Base-by-base conservation (phyloP, 2,113 vertebrate species). In the Chamaea fasciata region DNA sequence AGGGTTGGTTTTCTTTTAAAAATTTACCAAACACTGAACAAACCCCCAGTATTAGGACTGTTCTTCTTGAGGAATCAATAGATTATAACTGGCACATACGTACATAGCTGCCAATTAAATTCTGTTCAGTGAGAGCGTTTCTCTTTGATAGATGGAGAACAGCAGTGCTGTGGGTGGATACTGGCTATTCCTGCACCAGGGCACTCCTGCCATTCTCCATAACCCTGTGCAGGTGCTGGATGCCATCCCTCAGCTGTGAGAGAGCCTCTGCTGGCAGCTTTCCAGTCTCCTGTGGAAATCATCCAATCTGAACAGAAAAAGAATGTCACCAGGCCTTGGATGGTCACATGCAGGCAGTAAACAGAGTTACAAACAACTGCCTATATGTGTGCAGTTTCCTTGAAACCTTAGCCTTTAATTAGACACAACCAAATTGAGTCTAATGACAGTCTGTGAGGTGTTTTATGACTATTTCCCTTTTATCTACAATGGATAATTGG, bases 41-140 rank as follows among this genome's bases (percentile, higher is more conserved):
- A 71, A n/a, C 0, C 4, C 18, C 2, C 1, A 1, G 6, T 50
- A 77, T 56, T 69, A 39, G 33, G 31, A 35, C 6, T 55, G 16
- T 49, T 83, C 15, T 27, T 35, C 37, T 50, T 47, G 33, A 82
- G 22, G 49, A 68, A 87, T 82, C n/a, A 91, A 55, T 47, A 42
- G 15, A 6, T 73, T 69, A 12, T 47, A 79, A 37, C 8, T 47
- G 52, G 21, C n/a, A 46, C 24, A 7, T 7, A 16, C 1, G 13
- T 44, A 23, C 15, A 41, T 44, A 50, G 19, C 49, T 64, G 62
- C 24, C 21, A 73, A 31, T 7, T n/a, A 67, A 47, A 67, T 81
- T 78, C 15, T 81, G 24, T 78, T 94, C 31, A n/a, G 9, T 47
- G 39, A 47, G 12, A 77, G 16, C 10, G 15, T 69, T 59, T 74